Conservation (phyloP, 2,113 vertebrate genomes). For the Talpa occidentalis region DNA sequence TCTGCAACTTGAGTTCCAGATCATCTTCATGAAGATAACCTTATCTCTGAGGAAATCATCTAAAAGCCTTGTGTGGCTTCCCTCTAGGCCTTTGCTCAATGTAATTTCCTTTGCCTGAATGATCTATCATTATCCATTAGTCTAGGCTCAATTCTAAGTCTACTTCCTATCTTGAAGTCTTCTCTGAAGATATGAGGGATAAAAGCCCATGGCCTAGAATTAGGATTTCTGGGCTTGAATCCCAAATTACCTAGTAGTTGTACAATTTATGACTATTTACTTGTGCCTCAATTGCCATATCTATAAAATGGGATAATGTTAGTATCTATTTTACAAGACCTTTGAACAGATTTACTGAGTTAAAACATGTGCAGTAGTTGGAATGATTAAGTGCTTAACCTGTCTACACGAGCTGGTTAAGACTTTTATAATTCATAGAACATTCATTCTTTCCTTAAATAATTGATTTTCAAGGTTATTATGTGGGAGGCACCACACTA, state of each 20-base stretch:
- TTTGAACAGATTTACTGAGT: not conserved
- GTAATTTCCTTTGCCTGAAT: not conserved
- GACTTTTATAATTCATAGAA: not conserved
- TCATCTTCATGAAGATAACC: not conserved
- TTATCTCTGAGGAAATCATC: constrained; percentile 23
- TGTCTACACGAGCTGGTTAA: not conserved
- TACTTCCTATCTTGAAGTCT: not conserved
- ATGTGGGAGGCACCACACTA: not conserved
- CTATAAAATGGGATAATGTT: not conserved
- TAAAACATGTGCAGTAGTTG: not conserved
- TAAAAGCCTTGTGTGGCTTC: not conserved
- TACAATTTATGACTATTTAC: not conserved
- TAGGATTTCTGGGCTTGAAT: not conserved
- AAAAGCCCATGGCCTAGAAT: not conserved
- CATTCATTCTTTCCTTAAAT: not conserved
- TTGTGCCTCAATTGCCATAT: not conserved
- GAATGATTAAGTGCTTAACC: not conserved
- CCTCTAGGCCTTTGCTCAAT: not conserved
- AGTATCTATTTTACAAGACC: not conserved
- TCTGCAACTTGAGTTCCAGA: not conserved
- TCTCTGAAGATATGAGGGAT: not conserved
- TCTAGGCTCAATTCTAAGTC: not conserved
- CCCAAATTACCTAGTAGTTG: not conserved
- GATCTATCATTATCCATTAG: not conserved
- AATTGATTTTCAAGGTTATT: not conserved